Evolutionary conservation across 2,888 invertebrate species (phyloP).

Genomic region (Nymphalis c-album): DNA sequence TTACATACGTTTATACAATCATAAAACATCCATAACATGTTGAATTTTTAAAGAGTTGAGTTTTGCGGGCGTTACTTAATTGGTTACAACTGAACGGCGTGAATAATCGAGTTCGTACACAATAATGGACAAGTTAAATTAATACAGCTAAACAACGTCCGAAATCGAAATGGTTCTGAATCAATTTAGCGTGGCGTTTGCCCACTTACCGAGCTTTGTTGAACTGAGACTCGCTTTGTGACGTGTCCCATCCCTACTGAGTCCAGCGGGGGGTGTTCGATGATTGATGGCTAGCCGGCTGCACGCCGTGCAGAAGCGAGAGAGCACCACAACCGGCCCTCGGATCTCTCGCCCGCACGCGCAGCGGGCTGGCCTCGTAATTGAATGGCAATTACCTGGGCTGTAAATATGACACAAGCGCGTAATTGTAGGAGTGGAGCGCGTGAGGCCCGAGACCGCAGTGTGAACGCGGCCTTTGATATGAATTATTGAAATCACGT

Average conservation of each 20-base stretch:
- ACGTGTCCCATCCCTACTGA: conserved; percentile 75
- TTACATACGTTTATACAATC: not conserved
- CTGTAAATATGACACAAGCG: conserved; percentile 82
- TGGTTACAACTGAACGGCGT: conserved; percentile 19
- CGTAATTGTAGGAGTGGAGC: conserved; percentile 79
- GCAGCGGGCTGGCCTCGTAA: conserved; percentile 73
- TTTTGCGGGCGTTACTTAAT: conserved; percentile 12
- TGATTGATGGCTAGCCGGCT: conserved; percentile 78
- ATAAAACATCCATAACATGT: conserved; percentile 6
- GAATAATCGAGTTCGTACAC: conserved; percentile 28
- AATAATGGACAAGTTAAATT: conserved; percentile 48
- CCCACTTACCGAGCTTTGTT: conserved; percentile 79
- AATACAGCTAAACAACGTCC: conserved; percentile 61
- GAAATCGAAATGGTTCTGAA: conserved; percentile 63
- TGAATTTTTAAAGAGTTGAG: conserved; percentile 4
- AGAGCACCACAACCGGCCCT: conserved; percentile 48
- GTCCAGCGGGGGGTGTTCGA: conserved; percentile 76
- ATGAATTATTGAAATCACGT: conserved; percentile 74
- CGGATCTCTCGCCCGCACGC: conserved; percentile 56
- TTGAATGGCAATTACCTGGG: conserved; percentile 82
- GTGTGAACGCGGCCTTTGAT: conserved; percentile 65
- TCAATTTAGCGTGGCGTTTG: conserved; percentile 76
- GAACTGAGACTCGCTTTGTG: conserved; percentile 62
- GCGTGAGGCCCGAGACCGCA: conserved; percentile 72
- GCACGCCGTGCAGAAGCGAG: conserved; percentile 58